A percentile compares a stretch with the other conserved stretches of the same genome.
Conservation (phyloP, 2,113 vertebrate species). For the Xyrauchen texanus region DNA sequence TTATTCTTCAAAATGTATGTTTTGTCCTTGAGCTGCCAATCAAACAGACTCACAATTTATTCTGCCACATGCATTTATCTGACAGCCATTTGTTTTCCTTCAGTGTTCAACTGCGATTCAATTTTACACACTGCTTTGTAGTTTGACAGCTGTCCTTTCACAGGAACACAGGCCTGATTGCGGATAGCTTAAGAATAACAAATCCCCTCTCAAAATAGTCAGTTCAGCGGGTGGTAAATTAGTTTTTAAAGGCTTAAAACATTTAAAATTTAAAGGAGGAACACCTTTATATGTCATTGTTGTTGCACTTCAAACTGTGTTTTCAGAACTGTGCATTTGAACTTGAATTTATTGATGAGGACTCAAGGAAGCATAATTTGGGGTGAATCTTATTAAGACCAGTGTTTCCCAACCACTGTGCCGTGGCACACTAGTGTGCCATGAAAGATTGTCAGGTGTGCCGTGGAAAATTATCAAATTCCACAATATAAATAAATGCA, state of each 20-base stretch:
- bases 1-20: constrained; percentile 49
- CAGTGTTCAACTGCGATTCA: constrained; percentile 53
- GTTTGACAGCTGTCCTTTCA: constrained; percentile 57
- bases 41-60: constrained; percentile 51
- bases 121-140: constrained; percentile 51
- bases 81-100: constrained; percentile 57
- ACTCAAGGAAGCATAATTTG: too few relatives aligned
- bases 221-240: constrained; percentile 10
- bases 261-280: not conserved
- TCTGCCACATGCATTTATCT: constrained; percentile 51
- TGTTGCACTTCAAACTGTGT: too few relatives aligned
- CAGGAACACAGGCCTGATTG: not conserved
- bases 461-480: too few relatives aligned
- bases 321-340: not conserved
- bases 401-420: too few relatives aligned
- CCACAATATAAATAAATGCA: too few relatives aligned
- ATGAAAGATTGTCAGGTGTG: too few relatives aligned
- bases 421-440: too few relatives aligned
- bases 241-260: constrained; percentile 8
- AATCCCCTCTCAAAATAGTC: constrained; percentile 4
- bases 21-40: constrained; percentile 49
- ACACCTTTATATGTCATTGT: too few relatives aligned
- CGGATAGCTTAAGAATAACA: too few relatives aligned
- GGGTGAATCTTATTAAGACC: too few relatives aligned
- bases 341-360: not conserved